Percentiles rank a stretch among this genome's conserved stretches.
phyloP scores from a whole-genome alignment of 2,113 vertebrate species.

The Eulacestoma nigropectus region DNA sequence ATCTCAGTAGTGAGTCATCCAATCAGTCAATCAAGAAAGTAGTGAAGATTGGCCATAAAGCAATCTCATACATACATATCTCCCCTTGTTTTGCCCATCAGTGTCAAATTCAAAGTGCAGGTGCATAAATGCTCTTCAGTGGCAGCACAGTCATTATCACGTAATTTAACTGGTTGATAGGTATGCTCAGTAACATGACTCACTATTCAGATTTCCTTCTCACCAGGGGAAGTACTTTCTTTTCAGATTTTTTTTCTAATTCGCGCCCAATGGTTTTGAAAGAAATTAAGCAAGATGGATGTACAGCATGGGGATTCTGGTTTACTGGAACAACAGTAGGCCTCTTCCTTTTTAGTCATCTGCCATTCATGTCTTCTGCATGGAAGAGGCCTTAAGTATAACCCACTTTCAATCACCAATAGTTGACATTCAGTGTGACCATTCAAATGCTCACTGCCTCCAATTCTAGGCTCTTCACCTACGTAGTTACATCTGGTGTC shows the following conservation, averaged over 20 bases:
- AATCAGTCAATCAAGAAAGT: conserved; percentile 50
- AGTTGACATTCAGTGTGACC: not conserved
- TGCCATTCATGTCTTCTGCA: not conserved
- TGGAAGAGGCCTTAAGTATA: not conserved
- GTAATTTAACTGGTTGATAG: not conserved
- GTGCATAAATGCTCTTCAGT: conserved; percentile 8
- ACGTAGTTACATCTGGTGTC: not conserved
- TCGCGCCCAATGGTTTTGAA: not conserved
- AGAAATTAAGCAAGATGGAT: not conserved
- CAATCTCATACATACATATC: not conserved
- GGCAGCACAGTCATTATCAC: not conserved
- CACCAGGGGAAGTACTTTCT: not conserved
- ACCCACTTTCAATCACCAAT: not conserved
- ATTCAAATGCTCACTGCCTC: not conserved
- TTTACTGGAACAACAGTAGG: not conserved
- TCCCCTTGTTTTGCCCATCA: not conserved
- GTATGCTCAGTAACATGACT: not conserved
- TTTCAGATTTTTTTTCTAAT: not conserved
- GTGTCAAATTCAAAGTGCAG: conserved; percentile 15
- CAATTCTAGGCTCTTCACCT: not conserved
- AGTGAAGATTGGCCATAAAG: not conserved
- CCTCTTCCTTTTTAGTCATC: not conserved
- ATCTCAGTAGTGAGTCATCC: conserved; percentile 41
- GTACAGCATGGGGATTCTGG: not conserved
- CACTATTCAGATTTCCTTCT: not conserved